phyloP scores from a whole-genome alignment of 2,888 invertebrate genomes.

The Hyposoter dolosus region DNA sequence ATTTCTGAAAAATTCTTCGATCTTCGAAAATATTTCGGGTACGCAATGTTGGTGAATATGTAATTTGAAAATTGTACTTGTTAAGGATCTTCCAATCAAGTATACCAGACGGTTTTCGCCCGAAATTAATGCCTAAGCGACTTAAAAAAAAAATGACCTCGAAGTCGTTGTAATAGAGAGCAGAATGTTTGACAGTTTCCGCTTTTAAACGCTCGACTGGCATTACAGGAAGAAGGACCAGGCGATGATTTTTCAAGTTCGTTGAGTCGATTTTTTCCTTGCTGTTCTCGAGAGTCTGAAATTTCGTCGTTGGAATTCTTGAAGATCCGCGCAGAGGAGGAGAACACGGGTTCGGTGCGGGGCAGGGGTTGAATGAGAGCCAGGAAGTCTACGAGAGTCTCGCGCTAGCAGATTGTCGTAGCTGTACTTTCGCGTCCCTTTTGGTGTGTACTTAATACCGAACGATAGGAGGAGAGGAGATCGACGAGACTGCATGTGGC shows the following conservation, averaged over 20 bases:
- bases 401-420: conserved; percentile 59
- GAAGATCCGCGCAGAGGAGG: conserved; percentile 40
- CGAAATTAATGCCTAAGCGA: background rate
- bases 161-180: conserved; percentile 7
- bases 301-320: conserved; percentile 65
- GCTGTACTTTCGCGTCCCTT: conserved; percentile 20
- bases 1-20: no score
- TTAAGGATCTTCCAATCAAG: no score
- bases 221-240: conserved; percentile 38
- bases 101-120: no score
- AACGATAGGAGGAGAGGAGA: conserved; percentile 46
- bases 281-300: conserved; percentile 50
- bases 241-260: conserved; percentile 59
- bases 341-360: background rate
- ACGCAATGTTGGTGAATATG: no score
- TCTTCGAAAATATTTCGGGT: no score
- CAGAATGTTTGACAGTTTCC: conserved; percentile 50
- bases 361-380: conserved; percentile 55
- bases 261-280: conserved; percentile 35
- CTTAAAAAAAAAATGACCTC: conserved; percentile 5
- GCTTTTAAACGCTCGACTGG: conserved; percentile 51
- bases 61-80: no score
- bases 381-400: conserved; percentile 68
- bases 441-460: conserved; percentile 27
- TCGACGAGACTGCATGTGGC: conserved; percentile 77